A percentile compares a stretch with the other conserved stretches of the same genome.
These are phyloP conservation scores for Drosophila erecta DNA, from an alignment of 1,140 invertebrate species.

Conservation along the genomic window DNA sequence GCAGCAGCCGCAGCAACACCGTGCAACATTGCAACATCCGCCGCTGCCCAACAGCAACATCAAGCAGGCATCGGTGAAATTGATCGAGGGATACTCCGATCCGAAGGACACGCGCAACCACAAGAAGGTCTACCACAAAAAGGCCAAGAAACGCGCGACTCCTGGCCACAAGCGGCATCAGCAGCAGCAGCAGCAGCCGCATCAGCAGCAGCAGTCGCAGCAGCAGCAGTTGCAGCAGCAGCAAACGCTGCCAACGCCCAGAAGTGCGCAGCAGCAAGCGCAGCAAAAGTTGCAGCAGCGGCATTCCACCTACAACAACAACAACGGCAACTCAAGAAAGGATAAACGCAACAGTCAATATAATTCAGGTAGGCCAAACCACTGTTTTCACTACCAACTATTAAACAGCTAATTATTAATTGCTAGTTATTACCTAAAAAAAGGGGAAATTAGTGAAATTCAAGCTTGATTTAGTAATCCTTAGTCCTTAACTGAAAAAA, in stretches of 20 bases:
- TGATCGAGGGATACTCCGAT: constrained; percentile 83
- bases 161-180: constrained; percentile 58
- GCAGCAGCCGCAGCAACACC: constrained; percentile 56
- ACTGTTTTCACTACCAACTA: no score
- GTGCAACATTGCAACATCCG: constrained; percentile 70
- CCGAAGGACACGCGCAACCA: constrained; percentile 79
- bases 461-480: no score
- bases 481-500: not conserved
- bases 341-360: constrained; percentile 75
- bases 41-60: constrained; percentile 78
- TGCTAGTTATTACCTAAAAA: no score
- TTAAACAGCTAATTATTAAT: no score
- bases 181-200: constrained; percentile 55
- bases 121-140: constrained; percentile 82
- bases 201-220: constrained; percentile 22
- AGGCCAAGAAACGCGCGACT: constrained; percentile 64
- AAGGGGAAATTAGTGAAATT: no score
- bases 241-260: constrained; percentile 52
- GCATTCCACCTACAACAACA: constrained; percentile 70
- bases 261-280: constrained; percentile 42
- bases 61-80: constrained; percentile 79
- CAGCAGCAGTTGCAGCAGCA: constrained; percentile 45
- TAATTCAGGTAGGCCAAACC: constrained; percentile 66
- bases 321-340: constrained; percentile 61
- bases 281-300: constrained; percentile 53